Evolutionary conservation across 2,888 invertebrate genomes (phyloP), one percentile per base, ranked within the genome.

Genomic region (Tridacna crocea): DNA sequence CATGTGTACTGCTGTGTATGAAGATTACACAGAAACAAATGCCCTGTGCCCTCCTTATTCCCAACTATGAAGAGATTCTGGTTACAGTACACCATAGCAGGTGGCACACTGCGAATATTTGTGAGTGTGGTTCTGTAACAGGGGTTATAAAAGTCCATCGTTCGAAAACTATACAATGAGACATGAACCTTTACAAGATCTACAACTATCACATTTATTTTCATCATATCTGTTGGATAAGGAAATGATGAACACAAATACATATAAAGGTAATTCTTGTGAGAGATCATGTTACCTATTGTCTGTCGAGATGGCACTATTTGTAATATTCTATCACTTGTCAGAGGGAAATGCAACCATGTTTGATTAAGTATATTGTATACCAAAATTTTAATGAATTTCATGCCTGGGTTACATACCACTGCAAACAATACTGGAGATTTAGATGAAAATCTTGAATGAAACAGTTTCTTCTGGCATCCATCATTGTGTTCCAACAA

Each of bases 111-210:
- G 24, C 91, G 88, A 78, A 90, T 89, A 82, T 93, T 93, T 65
- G 92, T 93, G 22, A 93, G 87, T 0, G 93, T 92, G n/a, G 93
- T 93, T 63, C 92, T 88, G 81, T 93, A 93, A 77, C 92, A 91
- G 0, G 92, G 92, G 75, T 91, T 92, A 77, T 91, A 91, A 78
- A 89, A 90, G 77, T 92, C 92, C 12, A 91, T 86, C 11, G 92
- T 93, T 60, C 91, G 84, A 77, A 93, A 93, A 13, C 92, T 92
- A 79, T 92, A 91, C 46, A 93, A 81, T 6, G 89, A 85, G 15
- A 91, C 91, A 70, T 92, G 89, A 13, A 91, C 90, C 72, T 92
- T 91, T n/a, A 91, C 72, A 17, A 93, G 82, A 80, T 93, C 92
- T 17, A 93, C 84, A 10, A 90, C 91, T 55, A 93, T 87, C 36